Evolutionary conservation across 2,888 invertebrate species (phyloP).

Genomic region (Pyralis farinalis): DNA sequence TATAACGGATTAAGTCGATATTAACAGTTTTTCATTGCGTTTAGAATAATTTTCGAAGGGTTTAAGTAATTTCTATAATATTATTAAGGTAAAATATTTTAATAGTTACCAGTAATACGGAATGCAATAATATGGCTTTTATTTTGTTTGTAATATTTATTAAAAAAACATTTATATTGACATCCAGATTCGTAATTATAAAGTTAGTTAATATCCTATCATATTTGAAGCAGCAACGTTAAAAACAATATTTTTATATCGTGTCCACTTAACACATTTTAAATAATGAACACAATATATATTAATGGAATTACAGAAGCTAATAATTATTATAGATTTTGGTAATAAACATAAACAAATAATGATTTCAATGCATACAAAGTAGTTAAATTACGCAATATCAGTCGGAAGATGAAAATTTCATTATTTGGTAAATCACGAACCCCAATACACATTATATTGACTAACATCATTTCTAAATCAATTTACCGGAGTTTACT

Average conservation of each 20-base stretch:
- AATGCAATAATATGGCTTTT: no score
- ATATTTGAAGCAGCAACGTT: constrained; percentile 23
- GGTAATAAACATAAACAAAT: no score
- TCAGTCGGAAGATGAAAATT: constrained; percentile 41
- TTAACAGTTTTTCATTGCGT: constrained; percentile 53
- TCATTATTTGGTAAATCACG: background rate
- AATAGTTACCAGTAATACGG: background rate
- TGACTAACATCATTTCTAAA: background rate
- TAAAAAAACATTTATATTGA: no score
- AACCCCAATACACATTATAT: no score
- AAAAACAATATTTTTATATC: constrained; percentile 34
- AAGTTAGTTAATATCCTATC: constrained; percentile 6
- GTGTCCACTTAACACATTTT: constrained; percentile 32
- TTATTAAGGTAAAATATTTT: background rate
- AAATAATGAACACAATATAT: no score
- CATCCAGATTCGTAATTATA: no score
- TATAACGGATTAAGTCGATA: constrained; percentile 58
- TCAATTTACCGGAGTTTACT: background rate
- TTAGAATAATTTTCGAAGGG: constrained; percentile 6
- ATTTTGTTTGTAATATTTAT: no score
- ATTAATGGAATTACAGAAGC: no score
- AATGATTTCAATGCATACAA: no score
- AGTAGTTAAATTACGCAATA: no score
- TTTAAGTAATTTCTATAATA: background rate
- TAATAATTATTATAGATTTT: no score